Evolutionary conservation across 2,797 vertebrate genomes (phyloP), one percentile per base, ranked within the genome.

Genomic region (Holocentrus rufus): DNA sequence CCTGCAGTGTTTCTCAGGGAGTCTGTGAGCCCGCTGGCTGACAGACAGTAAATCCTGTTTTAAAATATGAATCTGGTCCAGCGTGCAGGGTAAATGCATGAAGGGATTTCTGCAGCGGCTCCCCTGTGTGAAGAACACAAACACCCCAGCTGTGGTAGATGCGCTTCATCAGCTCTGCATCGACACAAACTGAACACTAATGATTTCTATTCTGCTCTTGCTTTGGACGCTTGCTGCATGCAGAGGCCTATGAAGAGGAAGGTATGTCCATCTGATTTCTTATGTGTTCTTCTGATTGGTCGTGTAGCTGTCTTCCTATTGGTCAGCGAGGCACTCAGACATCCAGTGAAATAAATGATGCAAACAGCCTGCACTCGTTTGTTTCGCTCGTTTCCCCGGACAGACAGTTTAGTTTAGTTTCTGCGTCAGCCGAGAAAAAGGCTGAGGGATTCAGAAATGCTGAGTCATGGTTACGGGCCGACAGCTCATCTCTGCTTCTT

Each of bases 201-300:
- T 91, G 74, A 77, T 91, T 17, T 93, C 82, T 93, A 78, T 94
- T 94, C 89, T 94, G 92, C 92, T 92, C 87, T 93, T 93, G 90
- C 93, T 93, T 93, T 90, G 90, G 87, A 92, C 88, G 89, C 91
- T 95, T 93, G 91, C 92, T 94, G 92, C 94, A 94, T 93, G 93
- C 93, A 95, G 93, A 94, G 74, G 92, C 85, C 92, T 94, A 93
- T 92, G 93, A 93, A 91, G 94, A 95, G 88, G 93, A 95, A 94
- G 94, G 93, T 94, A 94, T 83, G 93, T 94, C 74, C 69, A 86
- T 68, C 59, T 77, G 74, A 64, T 81, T 89, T 90, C 72, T 84
- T 89, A 64, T 72, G 54, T 36, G 17, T 77, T 83, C 71, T 80
- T 80, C 71, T 81, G 31, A 72, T 71, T 78, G 69, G 67, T 69